A percentile compares a stretch with the other conserved stretches of the same genome.
Conservation (phyloP, 2,888 invertebrate species). For the Blera fallax region DNA sequence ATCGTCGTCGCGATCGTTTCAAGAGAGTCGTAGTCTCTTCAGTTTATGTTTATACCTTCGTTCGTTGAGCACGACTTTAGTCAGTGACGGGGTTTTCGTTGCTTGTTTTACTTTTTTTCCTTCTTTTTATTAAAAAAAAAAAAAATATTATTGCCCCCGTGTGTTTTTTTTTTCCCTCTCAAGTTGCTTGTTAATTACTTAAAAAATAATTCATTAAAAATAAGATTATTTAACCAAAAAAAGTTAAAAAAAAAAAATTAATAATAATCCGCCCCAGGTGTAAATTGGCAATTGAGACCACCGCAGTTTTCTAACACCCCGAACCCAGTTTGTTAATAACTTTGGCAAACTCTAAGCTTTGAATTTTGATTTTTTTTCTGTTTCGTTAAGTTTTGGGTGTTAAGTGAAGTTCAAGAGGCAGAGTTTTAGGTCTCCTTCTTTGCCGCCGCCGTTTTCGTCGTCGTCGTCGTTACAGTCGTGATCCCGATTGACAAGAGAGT, state of each 20-base stretch:
- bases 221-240: not conserved
- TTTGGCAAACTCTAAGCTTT: conserved; percentile 48
- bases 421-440: conserved; percentile 2
- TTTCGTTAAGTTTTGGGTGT: conserved; percentile 43
- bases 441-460: not conserved
- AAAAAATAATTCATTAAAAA: not conserved
- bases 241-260: not conserved
- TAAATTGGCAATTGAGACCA: conserved; percentile 9
- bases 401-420: conserved; percentile 33
- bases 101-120: not conserved
- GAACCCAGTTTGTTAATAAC: conserved; percentile 30
- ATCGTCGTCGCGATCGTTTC: conserved; percentile 54
- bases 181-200: conserved; percentile 11
- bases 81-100: conserved; percentile 39
- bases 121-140: not conserved
- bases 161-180: conserved; percentile 3
- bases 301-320: not conserved
- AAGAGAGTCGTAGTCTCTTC: conserved; percentile 67
- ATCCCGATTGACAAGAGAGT: not conserved
- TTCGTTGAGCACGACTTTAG: conserved; percentile 68
- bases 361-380: not conserved
- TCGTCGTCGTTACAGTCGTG: not conserved
- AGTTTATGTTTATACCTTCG: conserved; percentile 72
- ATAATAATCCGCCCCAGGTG: not conserved
- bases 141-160: not conserved